Evolutionary conservation across 2,888 invertebrate species (phyloP).

Genomic region (Elgonia sp.): DNA sequence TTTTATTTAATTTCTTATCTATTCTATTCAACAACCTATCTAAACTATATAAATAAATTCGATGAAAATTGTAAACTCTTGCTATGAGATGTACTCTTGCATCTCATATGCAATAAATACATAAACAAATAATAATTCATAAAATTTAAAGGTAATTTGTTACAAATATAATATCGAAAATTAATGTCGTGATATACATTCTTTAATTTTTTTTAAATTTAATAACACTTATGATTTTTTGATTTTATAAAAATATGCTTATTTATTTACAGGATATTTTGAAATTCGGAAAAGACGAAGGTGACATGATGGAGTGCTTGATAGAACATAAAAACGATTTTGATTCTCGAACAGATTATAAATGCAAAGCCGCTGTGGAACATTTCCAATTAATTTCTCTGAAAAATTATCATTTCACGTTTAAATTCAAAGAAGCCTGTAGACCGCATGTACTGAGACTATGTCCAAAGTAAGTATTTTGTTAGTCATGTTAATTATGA

Average conservation of each 20-base stretch:
- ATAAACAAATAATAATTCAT: too few relatives aligned
- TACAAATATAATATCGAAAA: too few relatives aligned
- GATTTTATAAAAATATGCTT: neutral
- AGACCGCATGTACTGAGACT: slow-evolving; percentile 91
- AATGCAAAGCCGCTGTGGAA: slow-evolving; percentile 97
- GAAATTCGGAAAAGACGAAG: slow-evolving; percentile 92
- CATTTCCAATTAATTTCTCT: slow-evolving; percentile 98
- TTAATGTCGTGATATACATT: too few relatives aligned
- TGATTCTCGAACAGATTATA: slow-evolving; percentile 92
- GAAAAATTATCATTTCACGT: slow-evolving; percentile 97
- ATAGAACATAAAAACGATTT: slow-evolving; percentile 96
- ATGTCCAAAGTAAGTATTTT: slow-evolving; percentile 87
- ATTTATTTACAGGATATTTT: slow-evolving; percentile 87
- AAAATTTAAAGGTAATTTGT: too few relatives aligned
- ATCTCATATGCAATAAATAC: too few relatives aligned
- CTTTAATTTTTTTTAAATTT: too few relatives aligned
- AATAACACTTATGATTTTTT: too few relatives aligned
- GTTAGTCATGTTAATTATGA: neutral
- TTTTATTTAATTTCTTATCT: too few relatives aligned
- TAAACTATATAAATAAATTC: too few relatives aligned
- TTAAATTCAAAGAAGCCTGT: slow-evolving; percentile 98
- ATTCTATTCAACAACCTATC: too few relatives aligned
- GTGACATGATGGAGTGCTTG: slow-evolving; percentile 97
- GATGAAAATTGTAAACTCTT: too few relatives aligned
- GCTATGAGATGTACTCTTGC: too few relatives aligned